These are phyloP conservation scores for Acanthurus leucopareius DNA, from an alignment of 2,797 vertebrate species.

Conservation along the genomic window DNA sequence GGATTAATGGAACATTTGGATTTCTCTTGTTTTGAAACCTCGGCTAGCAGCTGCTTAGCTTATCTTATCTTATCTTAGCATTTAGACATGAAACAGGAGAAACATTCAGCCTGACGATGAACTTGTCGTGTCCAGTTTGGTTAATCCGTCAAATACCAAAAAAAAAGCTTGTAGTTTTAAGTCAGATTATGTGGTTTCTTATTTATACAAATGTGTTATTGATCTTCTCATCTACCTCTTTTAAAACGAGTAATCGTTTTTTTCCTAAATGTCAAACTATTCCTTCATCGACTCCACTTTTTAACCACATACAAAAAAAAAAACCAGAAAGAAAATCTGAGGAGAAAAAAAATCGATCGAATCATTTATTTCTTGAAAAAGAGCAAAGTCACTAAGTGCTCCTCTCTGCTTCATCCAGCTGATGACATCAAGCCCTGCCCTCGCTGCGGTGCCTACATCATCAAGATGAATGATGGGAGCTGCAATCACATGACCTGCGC, in stretches of 20 bases:
- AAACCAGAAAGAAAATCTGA: not conserved
- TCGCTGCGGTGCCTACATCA: conserved; percentile 97
- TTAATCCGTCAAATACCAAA: too few relatives aligned
- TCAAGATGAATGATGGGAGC: conserved; percentile 99
- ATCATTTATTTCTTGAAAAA: not conserved
- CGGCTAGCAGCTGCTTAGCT: too few relatives aligned
- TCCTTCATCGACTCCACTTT: too few relatives aligned
- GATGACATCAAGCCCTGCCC: conserved; percentile 99
- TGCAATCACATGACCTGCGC: conserved; percentile 99
- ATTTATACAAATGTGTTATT: too few relatives aligned
- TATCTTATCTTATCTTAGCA: not conserved
- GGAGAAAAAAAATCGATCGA: not conserved
- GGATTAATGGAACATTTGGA: too few relatives aligned
- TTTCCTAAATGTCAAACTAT: not conserved
- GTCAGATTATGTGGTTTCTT: not conserved
- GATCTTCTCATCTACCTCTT: too few relatives aligned
- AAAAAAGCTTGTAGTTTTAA: too few relatives aligned
- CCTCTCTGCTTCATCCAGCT: conserved; percentile 73
- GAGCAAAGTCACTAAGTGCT: not conserved
- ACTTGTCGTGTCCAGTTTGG: not conserved
- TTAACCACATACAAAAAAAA: not conserved
- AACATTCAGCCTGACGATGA: too few relatives aligned
- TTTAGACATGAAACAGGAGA: too few relatives aligned
- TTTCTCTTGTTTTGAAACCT: too few relatives aligned
- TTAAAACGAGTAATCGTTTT: too few relatives aligned